Percentiles rank a stretch among this genome's conserved stretches.
Evolutionary conservation across 2,888 invertebrate genomes (phyloP).

Genomic region (Luperina nickerlii): DNA sequence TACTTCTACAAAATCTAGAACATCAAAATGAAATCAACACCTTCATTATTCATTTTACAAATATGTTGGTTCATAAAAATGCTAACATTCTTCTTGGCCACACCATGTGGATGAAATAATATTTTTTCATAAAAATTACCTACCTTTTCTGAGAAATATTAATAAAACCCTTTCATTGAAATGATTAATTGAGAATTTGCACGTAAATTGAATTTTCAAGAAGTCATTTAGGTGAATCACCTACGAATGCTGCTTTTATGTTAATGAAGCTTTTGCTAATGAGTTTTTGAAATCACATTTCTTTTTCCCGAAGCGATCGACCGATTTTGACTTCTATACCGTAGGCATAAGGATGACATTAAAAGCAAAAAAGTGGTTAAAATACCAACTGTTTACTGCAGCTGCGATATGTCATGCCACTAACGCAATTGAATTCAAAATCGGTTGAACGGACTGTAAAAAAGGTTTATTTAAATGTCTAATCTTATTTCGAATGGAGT

Average conservation of each 20-base stretch:
- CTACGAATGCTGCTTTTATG: slow-evolving; percentile 16
- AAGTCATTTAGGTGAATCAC: slow-evolving; percentile 23
- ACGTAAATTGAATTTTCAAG: slow-evolving; percentile 27
- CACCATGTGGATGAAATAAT: neutral
- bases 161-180: neutral
- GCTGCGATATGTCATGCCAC: no score
- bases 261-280: neutral
- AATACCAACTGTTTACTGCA: no score
- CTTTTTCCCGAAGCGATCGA: neutral
- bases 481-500: no score
- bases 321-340: no score
- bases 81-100: neutral
- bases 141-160: slow-evolving; percentile 20
- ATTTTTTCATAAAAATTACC: neutral
- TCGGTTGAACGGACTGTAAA: no score
- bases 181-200: slow-evolving; percentile 22
- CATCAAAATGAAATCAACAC: neutral
- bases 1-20: neutral
- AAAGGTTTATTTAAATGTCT: no score
- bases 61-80: neutral
- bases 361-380: no score
- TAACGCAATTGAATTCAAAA: no score
- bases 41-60: neutral
- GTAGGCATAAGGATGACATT: no score
- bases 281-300: neutral